Evolutionary conservation across 2,888 invertebrate genomes (phyloP).

Genomic region (Homarus gammarus): DNA sequence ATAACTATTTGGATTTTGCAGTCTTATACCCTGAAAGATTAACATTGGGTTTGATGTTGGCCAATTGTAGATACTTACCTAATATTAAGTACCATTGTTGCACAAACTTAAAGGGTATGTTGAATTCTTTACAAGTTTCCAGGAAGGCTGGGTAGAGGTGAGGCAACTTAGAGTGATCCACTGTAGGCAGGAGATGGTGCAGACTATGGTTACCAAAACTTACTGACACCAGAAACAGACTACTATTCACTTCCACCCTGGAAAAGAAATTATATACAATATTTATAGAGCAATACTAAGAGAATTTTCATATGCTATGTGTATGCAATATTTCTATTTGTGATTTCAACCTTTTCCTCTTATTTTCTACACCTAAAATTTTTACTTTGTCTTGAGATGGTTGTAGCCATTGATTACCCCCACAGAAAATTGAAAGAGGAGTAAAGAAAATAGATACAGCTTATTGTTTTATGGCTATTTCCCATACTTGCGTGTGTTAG

Average conservation of each 20-base stretch:
- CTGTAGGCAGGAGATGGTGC: slow-evolving; percentile 89
- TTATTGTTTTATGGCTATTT: no score
- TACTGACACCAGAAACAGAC: slow-evolving; percentile 85
- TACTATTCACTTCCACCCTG: slow-evolving; percentile 84
- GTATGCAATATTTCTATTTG: no score
- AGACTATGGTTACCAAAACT: slow-evolving; percentile 88
- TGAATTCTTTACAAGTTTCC: slow-evolving; percentile 85
- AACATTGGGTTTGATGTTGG: slow-evolving; percentile 57
- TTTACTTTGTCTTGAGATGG: no score
- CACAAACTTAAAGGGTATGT: slow-evolving; percentile 79
- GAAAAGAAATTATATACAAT: background rate
- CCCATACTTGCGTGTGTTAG: no score
- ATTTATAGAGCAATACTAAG: no score
- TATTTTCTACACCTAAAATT: no score
- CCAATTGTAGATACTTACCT: slow-evolving; percentile 85
- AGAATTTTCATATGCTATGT: no score
- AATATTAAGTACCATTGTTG: slow-evolving; percentile 84
- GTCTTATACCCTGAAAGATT: slow-evolving; percentile 33
- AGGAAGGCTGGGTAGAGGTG: slow-evolving; percentile 84
- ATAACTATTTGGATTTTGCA: background rate
- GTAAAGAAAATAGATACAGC: no score
- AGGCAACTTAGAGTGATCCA: slow-evolving; percentile 86
- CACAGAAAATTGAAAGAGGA: no score
- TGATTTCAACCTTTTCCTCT: no score
- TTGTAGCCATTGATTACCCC: no score